Evolutionary conservation across 1,140 invertebrate species (phyloP).

Genomic region (Platorchestia sp.): DNA sequence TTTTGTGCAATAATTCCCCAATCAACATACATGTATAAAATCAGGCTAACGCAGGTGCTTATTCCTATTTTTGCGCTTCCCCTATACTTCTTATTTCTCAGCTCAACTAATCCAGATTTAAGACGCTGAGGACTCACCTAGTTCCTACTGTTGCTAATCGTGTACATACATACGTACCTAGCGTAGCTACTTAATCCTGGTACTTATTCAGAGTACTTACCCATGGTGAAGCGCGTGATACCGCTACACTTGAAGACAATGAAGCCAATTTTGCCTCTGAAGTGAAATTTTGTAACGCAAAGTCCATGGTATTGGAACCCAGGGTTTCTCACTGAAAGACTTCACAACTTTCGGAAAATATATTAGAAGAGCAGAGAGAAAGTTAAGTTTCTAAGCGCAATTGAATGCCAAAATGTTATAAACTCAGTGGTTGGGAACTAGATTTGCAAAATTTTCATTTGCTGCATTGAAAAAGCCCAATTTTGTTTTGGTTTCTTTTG

Average conservation of each 20-base stretch:
- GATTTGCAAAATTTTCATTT: too few relatives aligned
- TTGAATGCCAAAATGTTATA: too few relatives aligned
- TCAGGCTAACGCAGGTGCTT: background rate
- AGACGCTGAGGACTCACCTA: background rate
- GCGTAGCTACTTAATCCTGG: background rate
- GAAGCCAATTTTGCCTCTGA: background rate
- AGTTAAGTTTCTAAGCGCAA: too few relatives aligned
- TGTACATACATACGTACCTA: background rate
- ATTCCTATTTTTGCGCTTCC: background rate
- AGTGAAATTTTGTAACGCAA: background rate
- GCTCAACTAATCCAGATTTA: constrained; percentile 13
- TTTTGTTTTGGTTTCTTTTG: too few relatives aligned
- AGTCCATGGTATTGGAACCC: too few relatives aligned
- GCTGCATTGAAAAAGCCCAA: too few relatives aligned
- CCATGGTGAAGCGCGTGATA: background rate
- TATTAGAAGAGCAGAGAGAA: too few relatives aligned
- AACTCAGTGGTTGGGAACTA: too few relatives aligned
- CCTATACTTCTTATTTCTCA: background rate
- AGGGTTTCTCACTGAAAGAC: too few relatives aligned
- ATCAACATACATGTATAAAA: background rate
- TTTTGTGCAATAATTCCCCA: background rate
- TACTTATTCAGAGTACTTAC: background rate
- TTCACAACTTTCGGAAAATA: too few relatives aligned
- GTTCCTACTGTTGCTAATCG: constrained; percentile 41
- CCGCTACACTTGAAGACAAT: background rate